Evolutionary conservation across 2,113 vertebrate genomes (phyloP).

Genomic region (Phalacrocorax pelagicus): DNA sequence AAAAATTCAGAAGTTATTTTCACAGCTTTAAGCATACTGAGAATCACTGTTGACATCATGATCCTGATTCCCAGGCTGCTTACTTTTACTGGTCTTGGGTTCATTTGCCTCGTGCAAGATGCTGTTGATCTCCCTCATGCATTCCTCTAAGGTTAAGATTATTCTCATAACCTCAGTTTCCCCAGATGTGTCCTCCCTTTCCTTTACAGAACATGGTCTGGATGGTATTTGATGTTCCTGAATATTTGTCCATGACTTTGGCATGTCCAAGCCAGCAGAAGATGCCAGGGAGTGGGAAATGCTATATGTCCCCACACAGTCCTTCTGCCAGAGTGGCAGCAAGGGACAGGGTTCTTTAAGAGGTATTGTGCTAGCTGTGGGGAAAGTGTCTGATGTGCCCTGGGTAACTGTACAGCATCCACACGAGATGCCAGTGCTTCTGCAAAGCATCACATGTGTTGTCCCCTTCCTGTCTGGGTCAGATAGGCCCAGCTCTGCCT

Average conservation of each 20-base stretch:
- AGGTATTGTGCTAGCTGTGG: accelerated
- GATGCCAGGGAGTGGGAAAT: not conserved
- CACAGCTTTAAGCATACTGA: not conserved
- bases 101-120: not conserved
- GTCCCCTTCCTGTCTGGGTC: not conserved
- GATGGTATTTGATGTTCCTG: not conserved
- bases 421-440: not conserved
- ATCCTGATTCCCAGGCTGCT: not conserved
- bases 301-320: accelerated
- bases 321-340: not conserved
- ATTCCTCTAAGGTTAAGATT: not conserved
- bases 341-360: not conserved
- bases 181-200: not conserved
- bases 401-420: not conserved
- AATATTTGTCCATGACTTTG: not conserved
- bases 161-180: not conserved
- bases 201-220: not conserved
- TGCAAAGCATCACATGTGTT: not conserved
- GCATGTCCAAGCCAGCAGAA: not conserved
- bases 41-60: not conserved
- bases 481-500: not conserved
- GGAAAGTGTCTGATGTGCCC: not conserved
- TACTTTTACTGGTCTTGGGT: not conserved
- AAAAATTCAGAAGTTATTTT: not conserved
- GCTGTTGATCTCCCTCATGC: not conserved